A percentile compares a stretch with the other conserved stretches of the same genome.
These are phyloP conservation scores for Dolichallabes microphthalmus DNA, from an alignment of 2,113 vertebrate genomes.

Conservation along the genomic window DNA sequence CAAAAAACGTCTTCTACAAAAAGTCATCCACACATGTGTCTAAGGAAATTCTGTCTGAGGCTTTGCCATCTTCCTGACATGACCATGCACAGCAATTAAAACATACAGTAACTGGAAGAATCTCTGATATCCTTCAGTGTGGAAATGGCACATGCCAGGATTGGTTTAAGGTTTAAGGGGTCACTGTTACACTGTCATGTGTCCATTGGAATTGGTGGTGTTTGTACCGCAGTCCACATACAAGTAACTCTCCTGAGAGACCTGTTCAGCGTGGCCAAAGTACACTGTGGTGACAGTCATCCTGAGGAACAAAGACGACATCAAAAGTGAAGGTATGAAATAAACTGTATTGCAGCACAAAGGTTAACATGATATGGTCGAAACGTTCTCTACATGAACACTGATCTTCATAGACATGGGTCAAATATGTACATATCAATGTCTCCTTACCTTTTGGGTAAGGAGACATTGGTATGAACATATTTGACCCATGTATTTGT, in stretches of 20 bases:
- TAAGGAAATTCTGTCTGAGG: not conserved
- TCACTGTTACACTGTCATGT: conserved; percentile 33
- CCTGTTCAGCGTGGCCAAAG: conserved; percentile 89
- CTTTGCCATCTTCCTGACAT: not conserved
- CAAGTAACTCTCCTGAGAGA: conserved; percentile 89
- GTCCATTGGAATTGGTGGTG: conserved; percentile 75
- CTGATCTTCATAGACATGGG: not conserved
- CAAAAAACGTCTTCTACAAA: not conserved
- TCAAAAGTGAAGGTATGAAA: not conserved
- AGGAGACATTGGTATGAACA: not conserved
- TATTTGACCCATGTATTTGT: not conserved
- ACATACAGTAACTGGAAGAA: not conserved
- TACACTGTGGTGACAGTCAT: conserved; percentile 89
- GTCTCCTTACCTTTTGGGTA: too few species aligned
- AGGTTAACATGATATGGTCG: not conserved
- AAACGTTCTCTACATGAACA: not conserved
- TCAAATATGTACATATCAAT: too few species aligned
- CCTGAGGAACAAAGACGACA: conserved; percentile 64
- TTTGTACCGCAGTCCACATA: conserved; percentile 93
- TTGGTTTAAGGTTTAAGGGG: not conserved
- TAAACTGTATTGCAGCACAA: not conserved
- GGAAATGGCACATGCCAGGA: too few species aligned
- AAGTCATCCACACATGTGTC: not conserved
- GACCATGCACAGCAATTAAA: not conserved
- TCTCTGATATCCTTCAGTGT: not conserved